Evolutionary conservation across 2,888 invertebrate genomes (phyloP), one percentile per base, ranked within the genome.

Genomic region (Prosopocoilus inquinatus): DNA sequence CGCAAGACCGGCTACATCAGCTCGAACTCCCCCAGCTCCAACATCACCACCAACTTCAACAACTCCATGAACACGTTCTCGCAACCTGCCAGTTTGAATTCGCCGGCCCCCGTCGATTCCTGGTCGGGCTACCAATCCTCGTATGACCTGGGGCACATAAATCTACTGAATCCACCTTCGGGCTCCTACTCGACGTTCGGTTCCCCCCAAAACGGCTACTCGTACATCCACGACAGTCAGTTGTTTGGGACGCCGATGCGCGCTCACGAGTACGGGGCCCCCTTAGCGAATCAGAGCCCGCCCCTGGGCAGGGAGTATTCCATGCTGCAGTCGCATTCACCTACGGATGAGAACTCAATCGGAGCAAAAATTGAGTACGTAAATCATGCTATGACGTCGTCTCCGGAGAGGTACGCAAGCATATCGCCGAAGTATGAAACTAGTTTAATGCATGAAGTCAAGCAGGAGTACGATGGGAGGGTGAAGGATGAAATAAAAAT

Each of bases 1-100:
- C 83, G 95, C 35, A 95, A 95, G 77, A 92, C 91, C 0, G 91
- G 89, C 34, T 87, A 87, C 80, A 83, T 89, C 69, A 86, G 85
- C 53, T 84, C 87, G 2, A 86, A 83, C 67, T 84, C 84, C 0
- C 87, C 87, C 0, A 86, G 85, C 65, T 85, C 88, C 2, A 85
- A 83, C 43, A 73, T 78, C 49, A 64, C 71, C 11, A 66, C 70
- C 20, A 76, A 74, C 16, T 74, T 81, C 61, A 81, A 79, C 72
- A 80, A 79, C 66, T 84, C 84, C 33, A 71, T 86, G 50, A 79
- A 79, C 33, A 85, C 2, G 73, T 80, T 47, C 76, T 79, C 64
- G 77, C 87, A 63, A 78, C 80, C 55, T 80, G 86, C 56, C 58
- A 67, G 67, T 3, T 60, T 75, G 7, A 70, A 66, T 54, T 63